phyloP scores from a whole-genome alignment of 2,888 invertebrate species.

The Tipula unca region DNA sequence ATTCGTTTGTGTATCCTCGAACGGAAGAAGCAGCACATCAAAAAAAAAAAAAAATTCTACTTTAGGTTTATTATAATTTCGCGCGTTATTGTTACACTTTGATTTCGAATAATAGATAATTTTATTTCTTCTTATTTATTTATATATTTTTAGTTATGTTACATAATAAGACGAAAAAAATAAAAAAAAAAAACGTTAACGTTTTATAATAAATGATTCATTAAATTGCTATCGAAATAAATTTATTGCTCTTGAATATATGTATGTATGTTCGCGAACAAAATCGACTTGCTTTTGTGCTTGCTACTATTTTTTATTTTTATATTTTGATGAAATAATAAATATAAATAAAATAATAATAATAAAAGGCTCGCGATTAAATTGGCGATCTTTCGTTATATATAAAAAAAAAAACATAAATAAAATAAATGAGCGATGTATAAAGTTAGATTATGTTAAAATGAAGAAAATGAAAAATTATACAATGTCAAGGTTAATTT shows the following conservation, averaged over 20 bases:
- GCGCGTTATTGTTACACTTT: not conserved
- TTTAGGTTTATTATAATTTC: not conserved
- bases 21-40: not conserved
- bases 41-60: not conserved
- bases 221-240: conserved; percentile 14
- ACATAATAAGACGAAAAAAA: not conserved
- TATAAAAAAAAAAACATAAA: not conserved
- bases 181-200: not conserved
- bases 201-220: conserved; percentile 14
- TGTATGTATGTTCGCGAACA: not conserved
- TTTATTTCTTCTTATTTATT: not conserved
- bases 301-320: not conserved
- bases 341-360: not conserved
- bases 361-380: not conserved
- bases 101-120: not conserved
- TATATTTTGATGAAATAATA: not conserved
- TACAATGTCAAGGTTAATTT: not conserved
- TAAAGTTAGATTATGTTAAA: not conserved
- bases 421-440: not conserved
- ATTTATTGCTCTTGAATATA: not conserved
- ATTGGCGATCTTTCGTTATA: not conserved
- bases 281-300: not conserved
- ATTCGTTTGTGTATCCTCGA: not conserved
- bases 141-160: not conserved
- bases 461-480: not conserved